These are phyloP conservation scores for Platanista minor DNA, from an alignment of 2,113 vertebrate species.

Conservation along the genomic window DNA sequence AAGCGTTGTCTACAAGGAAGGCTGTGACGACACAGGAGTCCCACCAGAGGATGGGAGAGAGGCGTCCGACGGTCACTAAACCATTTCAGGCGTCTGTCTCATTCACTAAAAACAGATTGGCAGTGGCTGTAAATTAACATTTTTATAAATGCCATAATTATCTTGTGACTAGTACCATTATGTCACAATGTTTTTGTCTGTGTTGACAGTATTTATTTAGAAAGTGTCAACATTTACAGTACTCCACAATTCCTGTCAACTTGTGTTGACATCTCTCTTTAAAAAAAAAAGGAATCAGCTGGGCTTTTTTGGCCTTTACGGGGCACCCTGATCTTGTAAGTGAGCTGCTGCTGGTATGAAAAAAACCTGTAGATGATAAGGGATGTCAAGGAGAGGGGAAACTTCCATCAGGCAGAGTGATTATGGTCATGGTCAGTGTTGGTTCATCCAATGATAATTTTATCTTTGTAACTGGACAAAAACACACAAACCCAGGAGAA, in stretches of 20 bases:
- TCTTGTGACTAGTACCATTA: neutral
- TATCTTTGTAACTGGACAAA: neutral
- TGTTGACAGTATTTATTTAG: neutral
- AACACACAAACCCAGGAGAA: neutral
- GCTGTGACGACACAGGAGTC: accelerated
- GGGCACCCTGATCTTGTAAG: neutral
- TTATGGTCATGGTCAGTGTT: accelerated
- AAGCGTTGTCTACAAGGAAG: neutral
- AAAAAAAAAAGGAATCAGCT: neutral
- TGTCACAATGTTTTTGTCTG: neutral
- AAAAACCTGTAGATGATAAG: neutral
- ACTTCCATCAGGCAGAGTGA: accelerated
- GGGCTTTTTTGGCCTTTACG: neutral
- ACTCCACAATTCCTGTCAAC: neutral
- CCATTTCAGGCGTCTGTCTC: accelerated
- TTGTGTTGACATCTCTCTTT: neutral
- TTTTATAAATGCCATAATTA: neutral
- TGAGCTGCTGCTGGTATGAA: neutral
- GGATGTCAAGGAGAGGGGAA: neutral
- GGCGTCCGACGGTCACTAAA: accelerated
- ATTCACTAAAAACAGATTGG: neutral
- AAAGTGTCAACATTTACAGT: neutral
- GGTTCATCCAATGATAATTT: accelerated
- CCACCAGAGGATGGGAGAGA: accelerated
- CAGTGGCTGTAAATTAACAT: neutral